Evolutionary conservation across 2,113 vertebrate species (phyloP).

Genomic region (Xerus inauris): DNA sequence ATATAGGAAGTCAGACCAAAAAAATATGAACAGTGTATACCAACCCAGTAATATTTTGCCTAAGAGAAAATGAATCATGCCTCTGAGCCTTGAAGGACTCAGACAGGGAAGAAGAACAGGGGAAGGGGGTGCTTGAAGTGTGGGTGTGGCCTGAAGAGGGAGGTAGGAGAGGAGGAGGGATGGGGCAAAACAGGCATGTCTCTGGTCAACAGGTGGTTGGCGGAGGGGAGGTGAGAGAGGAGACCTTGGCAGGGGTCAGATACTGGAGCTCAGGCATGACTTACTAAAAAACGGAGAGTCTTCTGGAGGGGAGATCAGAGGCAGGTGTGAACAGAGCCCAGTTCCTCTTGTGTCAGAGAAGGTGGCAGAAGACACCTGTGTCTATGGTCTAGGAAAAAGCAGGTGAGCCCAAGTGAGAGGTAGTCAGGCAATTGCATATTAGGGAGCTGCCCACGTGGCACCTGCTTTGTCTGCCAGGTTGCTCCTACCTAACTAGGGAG

Average conservation of each 20-base stretch:
- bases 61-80: no score
- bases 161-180: neutral
- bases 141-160: neutral
- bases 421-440: fast-evolving
- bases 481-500: fast-evolving
- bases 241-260: neutral
- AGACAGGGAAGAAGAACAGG: neutral
- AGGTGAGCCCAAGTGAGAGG: neutral
- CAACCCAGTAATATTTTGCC: neutral
- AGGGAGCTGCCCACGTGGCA: neutral
- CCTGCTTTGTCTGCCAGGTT: neutral
- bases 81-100: neutral
- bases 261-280: neutral
- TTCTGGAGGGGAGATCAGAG: neutral
- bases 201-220: fast-evolving
- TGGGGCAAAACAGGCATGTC: neutral
- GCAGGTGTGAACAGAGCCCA: no score
- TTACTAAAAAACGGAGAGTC: neutral
- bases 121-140: no score
- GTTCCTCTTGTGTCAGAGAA: neutral
- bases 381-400: neutral
- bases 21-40: neutral
- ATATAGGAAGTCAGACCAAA: neutral
- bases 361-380: neutral
- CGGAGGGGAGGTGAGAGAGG: neutral